A percentile compares a stretch with the other conserved stretches of the same genome.
These are phyloP conservation scores for Synergus itoensis DNA, from an alignment of 2,888 invertebrate species.

Conservation along the genomic window DNA sequence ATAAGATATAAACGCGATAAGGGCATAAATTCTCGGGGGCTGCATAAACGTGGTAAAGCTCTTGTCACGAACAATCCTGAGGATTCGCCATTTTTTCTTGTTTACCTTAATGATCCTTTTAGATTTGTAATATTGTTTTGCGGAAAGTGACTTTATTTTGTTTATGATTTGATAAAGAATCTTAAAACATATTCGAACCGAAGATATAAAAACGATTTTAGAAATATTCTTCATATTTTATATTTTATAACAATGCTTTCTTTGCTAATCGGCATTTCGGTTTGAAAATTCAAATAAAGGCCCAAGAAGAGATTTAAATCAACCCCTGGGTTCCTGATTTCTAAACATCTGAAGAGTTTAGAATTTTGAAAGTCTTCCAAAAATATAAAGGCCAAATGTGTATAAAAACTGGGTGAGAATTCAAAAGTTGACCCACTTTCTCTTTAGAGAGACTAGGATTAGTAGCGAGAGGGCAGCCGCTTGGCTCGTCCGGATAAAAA, in stretches of 20 bases:
- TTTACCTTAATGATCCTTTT: neutral
- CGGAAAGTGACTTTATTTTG: neutral
- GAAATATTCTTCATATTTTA: neutral
- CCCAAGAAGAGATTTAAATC: neutral
- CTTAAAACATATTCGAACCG: neutral
- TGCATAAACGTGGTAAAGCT: slow-evolving; percentile 63
- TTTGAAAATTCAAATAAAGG: neutral
- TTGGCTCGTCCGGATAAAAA: slow-evolving; percentile 30
- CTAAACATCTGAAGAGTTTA: neutral
- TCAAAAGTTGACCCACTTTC: slow-evolving; percentile 66
- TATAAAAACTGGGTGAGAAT: slow-evolving; percentile 47
- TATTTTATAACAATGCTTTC: too few relatives aligned
- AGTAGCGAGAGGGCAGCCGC: slow-evolving; percentile 14
- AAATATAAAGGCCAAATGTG: slow-evolving; percentile 50
- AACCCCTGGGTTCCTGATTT: neutral
- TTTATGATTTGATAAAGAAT: neutral
- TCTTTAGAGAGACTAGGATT: slow-evolving; percentile 47
- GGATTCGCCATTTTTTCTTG: slow-evolving; percentile 54
- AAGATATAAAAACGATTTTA: neutral
- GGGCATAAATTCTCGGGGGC: slow-evolving; percentile 67
- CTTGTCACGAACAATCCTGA: slow-evolving; percentile 65
- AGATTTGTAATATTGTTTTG: slow-evolving; percentile 11
- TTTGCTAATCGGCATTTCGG: neutral
- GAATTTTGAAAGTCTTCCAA: slow-evolving; percentile 14
- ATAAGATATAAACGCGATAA: slow-evolving; percentile 70